These are phyloP conservation scores for Clavelina lepadiformis DNA, from an alignment of 23 tunicate species.

Conservation along the genomic window DNA sequence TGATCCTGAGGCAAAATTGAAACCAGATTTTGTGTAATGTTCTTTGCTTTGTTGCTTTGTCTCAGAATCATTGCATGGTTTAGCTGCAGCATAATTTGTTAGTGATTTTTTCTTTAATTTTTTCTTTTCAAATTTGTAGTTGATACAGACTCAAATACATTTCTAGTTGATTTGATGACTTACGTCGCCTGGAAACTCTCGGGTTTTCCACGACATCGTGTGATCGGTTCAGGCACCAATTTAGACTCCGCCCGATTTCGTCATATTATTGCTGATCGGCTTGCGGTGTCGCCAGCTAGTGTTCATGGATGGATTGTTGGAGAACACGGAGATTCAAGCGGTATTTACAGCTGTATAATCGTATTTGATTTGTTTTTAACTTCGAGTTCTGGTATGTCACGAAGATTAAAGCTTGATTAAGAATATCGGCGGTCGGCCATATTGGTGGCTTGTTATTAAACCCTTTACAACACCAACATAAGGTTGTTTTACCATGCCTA, in stretches of 20 bases:
- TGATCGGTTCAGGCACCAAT: constrained; percentile 82
- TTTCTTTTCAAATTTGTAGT: neutral
- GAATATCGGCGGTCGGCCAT: too few species aligned
- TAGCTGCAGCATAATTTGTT: neutral
- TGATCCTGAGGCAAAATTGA: too few species aligned
- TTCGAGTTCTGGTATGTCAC: too few species aligned
- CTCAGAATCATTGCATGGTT: too few species aligned
- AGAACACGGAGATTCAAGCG: constrained; percentile 93
- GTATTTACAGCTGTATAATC: too few species aligned
- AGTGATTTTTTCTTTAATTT: neutral
- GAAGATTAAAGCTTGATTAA: too few species aligned
- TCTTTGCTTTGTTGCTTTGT: neutral
- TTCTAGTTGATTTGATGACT: constrained; percentile 77
- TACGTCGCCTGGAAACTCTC: constrained; percentile 92
- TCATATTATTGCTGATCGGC: constrained; percentile 53
- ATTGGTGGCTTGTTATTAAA: too few species aligned
- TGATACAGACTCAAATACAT: neutral
- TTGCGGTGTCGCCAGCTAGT: constrained; percentile 56
- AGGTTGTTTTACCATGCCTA: too few species aligned
- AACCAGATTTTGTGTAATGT: neutral
- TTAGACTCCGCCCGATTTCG: constrained; percentile 89
- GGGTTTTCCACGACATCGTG: constrained; percentile 82
- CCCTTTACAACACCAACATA: too few species aligned
- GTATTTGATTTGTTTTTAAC: too few species aligned
- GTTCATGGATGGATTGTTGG: constrained; percentile 81